Evolutionary conservation across 1,140 invertebrate genomes (phyloP).

Genomic region (Argopecten irradians): DNA sequence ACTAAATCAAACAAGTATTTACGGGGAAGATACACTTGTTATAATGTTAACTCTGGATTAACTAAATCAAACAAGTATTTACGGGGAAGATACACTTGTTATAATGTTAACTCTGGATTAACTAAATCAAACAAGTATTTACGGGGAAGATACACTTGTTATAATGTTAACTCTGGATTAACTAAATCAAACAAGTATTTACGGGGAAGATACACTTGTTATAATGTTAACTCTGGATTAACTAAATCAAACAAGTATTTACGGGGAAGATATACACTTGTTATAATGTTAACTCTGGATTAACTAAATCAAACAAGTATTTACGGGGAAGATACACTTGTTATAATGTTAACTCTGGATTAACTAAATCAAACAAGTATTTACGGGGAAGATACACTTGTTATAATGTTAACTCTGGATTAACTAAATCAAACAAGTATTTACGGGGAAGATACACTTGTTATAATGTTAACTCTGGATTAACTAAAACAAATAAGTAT

Average conservation of each 20-base stretch:
- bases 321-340: neutral
- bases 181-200: neutral
- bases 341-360: neutral
- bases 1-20: neutral
- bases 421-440: neutral
- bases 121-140: neutral
- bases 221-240: neutral
- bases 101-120: neutral
- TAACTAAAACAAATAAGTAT: neutral
- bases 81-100: neutral
- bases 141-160: neutral
- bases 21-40: neutral
- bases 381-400: neutral
- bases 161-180: neutral
- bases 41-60: neutral
- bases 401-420: neutral
- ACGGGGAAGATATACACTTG: neutral
- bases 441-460: neutral
- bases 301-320: neutral
- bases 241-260: neutral
- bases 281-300: too few relatives aligned
- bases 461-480: neutral
- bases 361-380: neutral
- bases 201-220: neutral
- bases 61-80: neutral